Base-by-base conservation (phyloP, 2,888 invertebrate species). In the Gastrophysa polygoni region DNA sequence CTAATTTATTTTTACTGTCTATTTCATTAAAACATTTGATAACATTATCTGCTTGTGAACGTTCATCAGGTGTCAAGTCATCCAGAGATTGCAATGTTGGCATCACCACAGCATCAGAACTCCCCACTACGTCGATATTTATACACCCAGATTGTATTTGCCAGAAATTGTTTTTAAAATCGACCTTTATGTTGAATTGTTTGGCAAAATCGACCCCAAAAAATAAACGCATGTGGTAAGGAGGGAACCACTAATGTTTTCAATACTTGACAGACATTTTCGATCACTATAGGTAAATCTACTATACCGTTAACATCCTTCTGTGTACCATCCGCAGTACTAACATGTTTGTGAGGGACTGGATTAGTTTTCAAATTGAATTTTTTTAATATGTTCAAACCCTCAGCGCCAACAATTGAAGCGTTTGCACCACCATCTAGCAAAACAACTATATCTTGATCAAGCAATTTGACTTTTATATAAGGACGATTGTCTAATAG, bases 381-480 rank as follows among this genome's bases (percentile, higher is more conserved):
- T 18, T 32, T 43, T 55, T 57, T 20, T n/a, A 50, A 49, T 52
- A 59, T 24, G 11, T 57, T n/a, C 21, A 59, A 24, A 43, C 62
- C 57, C 14, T 6, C 43, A n/a, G 54, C 46, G 34, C 62, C 21
- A 16, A 64, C 52, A 46, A 57, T 10, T 1, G 60, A 66, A 28
- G 29, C 21, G 17, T 48, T 56, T 16, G 59, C 62, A 17, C 62
- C 67, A 38, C 48, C 54, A 62, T 67, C 64, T 7, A 67, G 54
- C 3, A 59, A 29, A 29, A 28, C 64, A 5, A 38, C 29, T 34
- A 64, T 43, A 34, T 52, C 44, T n/a, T 17, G 32, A 47, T 63
- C 62, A 29, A 59, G 59, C 21, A 66, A 29, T 11, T 17, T n/a
- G n/a, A n/a, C n/a, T n/a, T n/a, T n/a, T n/a, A n/a, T n/a, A n/a